Base-by-base conservation (phyloP, 2,797 vertebrate species). In the Helostoma temminkii region DNA sequence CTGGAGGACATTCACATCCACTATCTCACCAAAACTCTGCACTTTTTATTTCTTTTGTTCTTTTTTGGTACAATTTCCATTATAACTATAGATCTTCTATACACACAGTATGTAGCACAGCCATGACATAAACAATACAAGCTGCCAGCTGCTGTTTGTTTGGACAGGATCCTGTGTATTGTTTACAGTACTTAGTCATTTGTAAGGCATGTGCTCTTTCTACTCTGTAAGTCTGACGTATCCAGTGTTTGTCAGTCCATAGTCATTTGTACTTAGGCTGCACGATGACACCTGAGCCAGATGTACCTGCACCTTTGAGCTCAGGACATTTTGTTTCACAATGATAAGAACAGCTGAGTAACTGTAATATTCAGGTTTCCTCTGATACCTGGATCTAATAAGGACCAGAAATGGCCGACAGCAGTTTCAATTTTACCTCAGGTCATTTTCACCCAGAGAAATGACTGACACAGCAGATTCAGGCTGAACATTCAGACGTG, bases 391-490 rank as follows among this genome's bases (percentile, higher is more conserved):
- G 18, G 25, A 25, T 67, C 56, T 34, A 3, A 73, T 19, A 6
- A 28, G 37, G 54, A 42, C 12, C 1, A 39, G 15, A 68, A 28
- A 47, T 25, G 49, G 3, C 25, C 15, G 7, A 60, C 32, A 53
- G 71, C 25, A 5, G 52, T 57, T 42, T 66, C 21, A 32, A 37
- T 46, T 67, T 55, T 45, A 52, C 32, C 47, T 12, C 0, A 0
- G 32, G 55, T 68, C 72, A 49, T 80, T 67, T 73, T 70, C 59
- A 55, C 58, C 22, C 32, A 2, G 22, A 68, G 55, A 64, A 69
- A 49, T 3, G 24, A 30, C 66, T 55, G 57, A 73, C 1, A 21
- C 68, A 48, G 71, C 81, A 78, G 54, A 71, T 71, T 71, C 49
- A 11, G 42, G 16, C 22, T 6, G 34, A 39, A 22, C 4, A 2